A percentile compares a stretch with the other conserved stretches of the same genome.
Conservation (phyloP, 2,113 vertebrate genomes). For the Rattus rattus region DNA sequence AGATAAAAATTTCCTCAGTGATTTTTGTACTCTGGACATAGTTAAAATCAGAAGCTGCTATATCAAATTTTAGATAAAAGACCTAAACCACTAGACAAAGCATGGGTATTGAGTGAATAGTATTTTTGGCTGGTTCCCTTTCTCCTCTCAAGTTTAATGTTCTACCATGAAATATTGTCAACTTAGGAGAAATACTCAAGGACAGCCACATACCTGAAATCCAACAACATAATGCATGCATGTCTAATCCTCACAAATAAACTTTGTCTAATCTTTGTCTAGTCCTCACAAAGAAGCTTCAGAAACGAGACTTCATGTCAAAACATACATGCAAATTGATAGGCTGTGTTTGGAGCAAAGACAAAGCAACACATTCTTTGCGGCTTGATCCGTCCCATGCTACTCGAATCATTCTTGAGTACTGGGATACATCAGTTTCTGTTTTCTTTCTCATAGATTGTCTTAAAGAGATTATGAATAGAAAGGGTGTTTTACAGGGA, state of each 20-base stretch:
- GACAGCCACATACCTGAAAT: neutral
- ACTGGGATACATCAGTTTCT: neutral
- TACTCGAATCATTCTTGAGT: neutral
- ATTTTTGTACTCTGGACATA: neutral
- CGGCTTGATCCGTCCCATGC: neutral
- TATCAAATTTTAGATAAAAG: neutral
- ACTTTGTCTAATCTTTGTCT: neutral
- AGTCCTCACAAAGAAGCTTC: neutral
- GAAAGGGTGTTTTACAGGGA: neutral
- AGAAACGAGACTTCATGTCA: neutral
- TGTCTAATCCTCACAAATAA: neutral
- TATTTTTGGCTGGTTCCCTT: neutral
- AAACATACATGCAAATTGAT: neutral
- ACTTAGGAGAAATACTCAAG: neutral
- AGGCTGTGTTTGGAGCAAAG: neutral
- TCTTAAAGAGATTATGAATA: neutral
- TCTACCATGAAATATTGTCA: neutral
- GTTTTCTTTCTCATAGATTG: neutral
- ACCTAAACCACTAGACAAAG: neutral
- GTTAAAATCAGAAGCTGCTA: neutral
- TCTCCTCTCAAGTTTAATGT: neutral
- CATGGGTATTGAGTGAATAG: rapidly evolving
- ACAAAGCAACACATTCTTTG: neutral
- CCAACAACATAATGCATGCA: neutral
- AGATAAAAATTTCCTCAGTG: neutral